These are phyloP conservation scores for Silurus aristotelis DNA, from an alignment of 2,797 vertebrate species.

Conservation along the genomic window DNA sequence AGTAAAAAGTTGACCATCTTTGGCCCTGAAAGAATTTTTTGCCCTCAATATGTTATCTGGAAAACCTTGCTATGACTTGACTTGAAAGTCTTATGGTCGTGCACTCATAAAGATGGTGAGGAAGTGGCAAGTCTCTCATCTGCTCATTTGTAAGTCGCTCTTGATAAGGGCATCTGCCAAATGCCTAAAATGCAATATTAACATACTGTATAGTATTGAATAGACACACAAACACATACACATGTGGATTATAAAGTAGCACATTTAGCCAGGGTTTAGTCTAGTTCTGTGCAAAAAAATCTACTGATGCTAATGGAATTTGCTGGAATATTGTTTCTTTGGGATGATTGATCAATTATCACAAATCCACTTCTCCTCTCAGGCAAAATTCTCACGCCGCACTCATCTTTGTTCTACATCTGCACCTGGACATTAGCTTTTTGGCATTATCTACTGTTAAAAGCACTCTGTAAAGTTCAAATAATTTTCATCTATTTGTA, in stretches of 20 bases:
- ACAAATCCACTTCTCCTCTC: neutral
- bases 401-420: neutral
- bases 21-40: neutral
- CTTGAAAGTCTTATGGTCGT: neutral
- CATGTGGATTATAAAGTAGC: neutral
- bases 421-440: neutral
- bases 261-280: neutral
- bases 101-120: no score
- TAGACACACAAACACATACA: neutral
- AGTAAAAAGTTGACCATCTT: slow-evolving; percentile 27
- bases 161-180: no score
- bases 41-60: neutral
- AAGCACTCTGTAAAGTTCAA: neutral
- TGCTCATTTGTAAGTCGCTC: no score
- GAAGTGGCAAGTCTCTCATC: no score
- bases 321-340: neutral
- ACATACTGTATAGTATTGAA: neutral
- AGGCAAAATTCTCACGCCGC: neutral
- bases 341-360: neutral
- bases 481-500: neutral
- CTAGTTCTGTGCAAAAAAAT: neutral
- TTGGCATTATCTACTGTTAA: neutral
- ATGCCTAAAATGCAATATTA: no score
- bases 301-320: neutral
- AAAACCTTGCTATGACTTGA: neutral